Conservation (phyloP, 2,113 vertebrate species). For the Dicaeum eximium region DNA sequence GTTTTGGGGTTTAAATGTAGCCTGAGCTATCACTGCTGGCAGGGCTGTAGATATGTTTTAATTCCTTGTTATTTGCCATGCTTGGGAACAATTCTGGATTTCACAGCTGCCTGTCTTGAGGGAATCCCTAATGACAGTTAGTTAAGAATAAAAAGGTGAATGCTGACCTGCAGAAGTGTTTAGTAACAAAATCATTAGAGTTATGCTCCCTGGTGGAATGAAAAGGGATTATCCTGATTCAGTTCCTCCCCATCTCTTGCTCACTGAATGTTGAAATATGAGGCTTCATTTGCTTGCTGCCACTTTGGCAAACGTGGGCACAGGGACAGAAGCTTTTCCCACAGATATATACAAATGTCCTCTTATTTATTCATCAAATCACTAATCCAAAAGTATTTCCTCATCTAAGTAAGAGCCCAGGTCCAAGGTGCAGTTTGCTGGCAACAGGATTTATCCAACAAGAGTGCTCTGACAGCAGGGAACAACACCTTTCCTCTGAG, state of each 20-base stretch:
- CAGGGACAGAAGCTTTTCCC: not conserved
- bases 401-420: not conserved
- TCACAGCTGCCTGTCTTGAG: not conserved
- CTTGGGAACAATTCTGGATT: not conserved
- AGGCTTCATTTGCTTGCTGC: not conserved
- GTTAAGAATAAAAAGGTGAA: not conserved
- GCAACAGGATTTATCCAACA: not conserved
- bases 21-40: not conserved
- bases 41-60: accelerated
- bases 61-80: not conserved
- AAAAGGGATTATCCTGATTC: not conserved
- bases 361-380: not conserved
- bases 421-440: not conserved
- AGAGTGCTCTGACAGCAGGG: not conserved
- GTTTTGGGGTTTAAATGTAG: not conserved
- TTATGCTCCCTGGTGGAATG: conserved; percentile 17
- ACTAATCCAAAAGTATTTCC: not conserved
- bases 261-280: not conserved
- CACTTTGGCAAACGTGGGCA: not conserved
- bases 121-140: not conserved
- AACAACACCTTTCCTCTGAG: not conserved
- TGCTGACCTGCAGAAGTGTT: not conserved
- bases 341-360: accelerated
- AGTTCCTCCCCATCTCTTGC: not conserved
- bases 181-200: not conserved